Evolutionary conservation across 2,888 invertebrate genomes (phyloP).

Genomic region (Steinernema carpocapsae): DNA sequence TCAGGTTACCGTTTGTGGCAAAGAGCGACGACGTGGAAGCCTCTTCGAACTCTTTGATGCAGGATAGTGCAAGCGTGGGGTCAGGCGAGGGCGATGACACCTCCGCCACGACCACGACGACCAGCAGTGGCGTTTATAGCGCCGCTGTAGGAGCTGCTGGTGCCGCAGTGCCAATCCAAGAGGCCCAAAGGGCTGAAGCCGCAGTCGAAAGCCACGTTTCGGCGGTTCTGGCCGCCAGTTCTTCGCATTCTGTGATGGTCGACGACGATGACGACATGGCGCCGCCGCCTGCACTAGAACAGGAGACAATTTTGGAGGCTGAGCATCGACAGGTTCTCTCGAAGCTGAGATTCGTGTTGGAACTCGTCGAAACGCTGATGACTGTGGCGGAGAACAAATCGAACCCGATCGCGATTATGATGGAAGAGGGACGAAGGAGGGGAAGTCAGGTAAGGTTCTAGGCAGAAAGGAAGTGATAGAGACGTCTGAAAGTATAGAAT

Average conservation of each 20-base stretch:
- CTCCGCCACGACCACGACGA: slow-evolving; percentile 43
- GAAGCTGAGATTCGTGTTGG: slow-evolving; percentile 93
- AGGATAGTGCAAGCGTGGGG: slow-evolving; percentile 7
- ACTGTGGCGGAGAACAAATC: slow-evolving; percentile 75
- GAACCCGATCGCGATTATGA: slow-evolving; percentile 69
- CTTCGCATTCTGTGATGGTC: slow-evolving; percentile 24
- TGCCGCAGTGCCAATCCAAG: slow-evolving; percentile 9
- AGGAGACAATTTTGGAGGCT: slow-evolving; percentile 88
- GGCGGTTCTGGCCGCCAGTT: neutral
- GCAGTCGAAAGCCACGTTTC: slow-evolving; percentile 3
- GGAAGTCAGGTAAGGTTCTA: slow-evolving; percentile 32
- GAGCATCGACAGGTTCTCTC: slow-evolving; percentile 75
- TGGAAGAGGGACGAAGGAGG: slow-evolving; percentile 47
- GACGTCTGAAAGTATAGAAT: too few relatives aligned
- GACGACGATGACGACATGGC: slow-evolving; percentile 47
- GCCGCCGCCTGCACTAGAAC: slow-evolving; percentile 83
- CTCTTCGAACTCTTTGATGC: slow-evolving; percentile 8
- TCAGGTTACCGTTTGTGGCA: slow-evolving; percentile 16
- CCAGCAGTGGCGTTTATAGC: slow-evolving; percentile 47
- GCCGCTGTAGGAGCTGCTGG: neutral
- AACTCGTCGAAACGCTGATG: slow-evolving; percentile 90
- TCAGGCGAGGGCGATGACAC: slow-evolving; percentile 21
- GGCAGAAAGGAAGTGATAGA: too few relatives aligned
- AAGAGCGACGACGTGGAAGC: neutral
- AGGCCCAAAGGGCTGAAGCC: neutral